A percentile compares a stretch with the other conserved stretches of the same genome.
Conservation (phyloP, 2,888 invertebrate species). For the Craniophora ligustri region DNA sequence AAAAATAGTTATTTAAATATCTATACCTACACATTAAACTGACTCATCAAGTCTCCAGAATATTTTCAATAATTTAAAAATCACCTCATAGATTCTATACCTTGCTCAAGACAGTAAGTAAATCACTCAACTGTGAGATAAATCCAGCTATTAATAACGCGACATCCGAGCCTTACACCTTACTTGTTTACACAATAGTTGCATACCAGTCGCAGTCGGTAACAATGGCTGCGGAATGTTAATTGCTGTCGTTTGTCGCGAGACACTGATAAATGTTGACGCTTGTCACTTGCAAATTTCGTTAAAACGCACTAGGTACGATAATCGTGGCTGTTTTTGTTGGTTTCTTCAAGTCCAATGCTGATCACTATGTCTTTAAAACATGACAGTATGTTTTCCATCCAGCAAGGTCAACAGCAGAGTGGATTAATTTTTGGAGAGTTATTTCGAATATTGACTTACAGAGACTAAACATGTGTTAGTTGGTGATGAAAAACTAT, state of each 20-base stretch:
- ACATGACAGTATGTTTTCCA: no score
- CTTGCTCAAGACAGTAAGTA: slow-evolving; percentile 10
- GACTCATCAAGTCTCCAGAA: no score
- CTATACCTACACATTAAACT: no score
- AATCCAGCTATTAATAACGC: slow-evolving; percentile 47
- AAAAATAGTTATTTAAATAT: no score
- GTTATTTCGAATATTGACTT: no score
- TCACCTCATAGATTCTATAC: neutral
- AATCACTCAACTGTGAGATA: slow-evolving; percentile 19
- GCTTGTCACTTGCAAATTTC: slow-evolving; percentile 79
- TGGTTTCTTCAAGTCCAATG: no score
- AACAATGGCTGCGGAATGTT: slow-evolving; percentile 83
- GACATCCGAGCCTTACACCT: slow-evolving; percentile 48
- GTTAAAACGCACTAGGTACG: slow-evolving; percentile 62
- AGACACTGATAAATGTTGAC: slow-evolving; percentile 87
- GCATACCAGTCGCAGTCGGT: slow-evolving; percentile 64
- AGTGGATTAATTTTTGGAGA: no score
- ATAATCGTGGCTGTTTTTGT: slow-evolving; percentile 43
- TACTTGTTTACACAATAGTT: slow-evolving; percentile 53
- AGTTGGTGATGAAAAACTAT: no score
- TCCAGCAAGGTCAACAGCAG: no score
- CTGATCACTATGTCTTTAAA: no score
- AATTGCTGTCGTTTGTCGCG: slow-evolving; percentile 85
- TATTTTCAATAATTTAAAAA: no score
- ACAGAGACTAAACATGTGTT: no score